Base-by-base conservation (phyloP, 2,113 vertebrate species). In the Salvelinus fontinalis region DNA sequence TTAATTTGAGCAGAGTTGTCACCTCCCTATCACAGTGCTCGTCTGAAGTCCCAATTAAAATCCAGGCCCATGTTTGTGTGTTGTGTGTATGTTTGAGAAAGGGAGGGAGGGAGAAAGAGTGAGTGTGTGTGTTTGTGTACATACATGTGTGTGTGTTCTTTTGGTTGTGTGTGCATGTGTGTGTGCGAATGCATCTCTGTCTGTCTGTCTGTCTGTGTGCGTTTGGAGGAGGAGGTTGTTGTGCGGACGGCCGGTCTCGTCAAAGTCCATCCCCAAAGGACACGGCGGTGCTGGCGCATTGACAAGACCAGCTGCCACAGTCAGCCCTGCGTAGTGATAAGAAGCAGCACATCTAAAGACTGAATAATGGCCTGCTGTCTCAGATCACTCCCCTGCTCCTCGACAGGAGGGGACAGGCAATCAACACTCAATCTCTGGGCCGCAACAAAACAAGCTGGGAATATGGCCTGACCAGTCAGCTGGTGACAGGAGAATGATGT, bases 361-460 rank as follows among this genome's bases (percentile, higher is more conserved):
- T 83, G 88, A 91, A 89, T 88, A 87, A 89, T 89, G 86, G 79
- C 85, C 89, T 89, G 85, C 87, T 88, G 87, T 89, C 88, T 85
- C 79, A 71, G 75, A 86, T 88, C 86, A 77, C 73, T 82, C 79
- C 85, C 79, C 0, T 27, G 78, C 82, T 71, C 79, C 80, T 70
- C 85, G 84, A 84, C 79, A 20, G 79, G 75, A 44, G 79, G 88
- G 82, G 83, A 84, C 74, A 82, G 80, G 81, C 84, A 84, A 88
- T 89, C 88, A 90, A 79, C 59, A 44, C 81, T 77, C 79, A 49
- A 83, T 86, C 85, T 84, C 67, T 11, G 11, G 66, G 71, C 11
- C 51, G 4, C 59, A 65, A 9, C 39, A 20, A 66, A 64, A 68
- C 76, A 75, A 67, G 67, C 62, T 2, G 26, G 76, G 44, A 48